phyloP scores from a whole-genome alignment of 2,888 invertebrate species.

The Dasypogon diadema region DNA sequence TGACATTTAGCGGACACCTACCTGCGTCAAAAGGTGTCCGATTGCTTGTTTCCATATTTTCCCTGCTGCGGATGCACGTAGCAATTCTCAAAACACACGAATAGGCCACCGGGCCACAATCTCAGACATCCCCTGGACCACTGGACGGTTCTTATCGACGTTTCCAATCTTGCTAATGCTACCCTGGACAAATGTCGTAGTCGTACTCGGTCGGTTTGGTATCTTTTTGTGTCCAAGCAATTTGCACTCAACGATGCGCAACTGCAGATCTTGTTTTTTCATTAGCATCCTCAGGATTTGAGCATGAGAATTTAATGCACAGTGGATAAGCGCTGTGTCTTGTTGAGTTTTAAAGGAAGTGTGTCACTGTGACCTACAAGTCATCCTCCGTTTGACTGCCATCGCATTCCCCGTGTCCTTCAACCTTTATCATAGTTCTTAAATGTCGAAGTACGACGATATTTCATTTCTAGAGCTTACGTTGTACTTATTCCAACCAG shows the following conservation, averaged over 20 bases:
- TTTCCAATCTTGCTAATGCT: background rate
- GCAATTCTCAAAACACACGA: background rate
- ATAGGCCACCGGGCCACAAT: too few species aligned
- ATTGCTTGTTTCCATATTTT: slow-evolving; percentile 29
- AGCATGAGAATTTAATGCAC: too few species aligned
- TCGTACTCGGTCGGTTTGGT: too few species aligned
- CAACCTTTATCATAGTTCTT: background rate
- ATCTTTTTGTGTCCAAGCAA: too few species aligned
- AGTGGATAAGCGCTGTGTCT: background rate
- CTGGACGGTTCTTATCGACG: background rate
- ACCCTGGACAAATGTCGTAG: background rate
- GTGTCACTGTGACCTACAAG: too few species aligned
- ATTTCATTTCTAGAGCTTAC: slow-evolving; percentile 1
- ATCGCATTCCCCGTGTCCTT: background rate
- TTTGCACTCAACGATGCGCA: too few species aligned
- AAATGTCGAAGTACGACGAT: background rate
- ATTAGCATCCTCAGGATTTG: too few species aligned
- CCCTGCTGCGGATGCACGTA: background rate
- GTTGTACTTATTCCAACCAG: background rate
- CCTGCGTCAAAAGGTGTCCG: slow-evolving; percentile 36
- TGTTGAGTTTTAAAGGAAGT: too few species aligned
- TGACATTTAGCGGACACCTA: slow-evolving; percentile 47
- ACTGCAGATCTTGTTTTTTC: too few species aligned
- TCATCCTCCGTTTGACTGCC: too few species aligned
- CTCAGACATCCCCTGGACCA: background rate